phyloP scores from a whole-genome alignment of 2,113 vertebrate genomes.

The Corvus hawaiiensis region DNA sequence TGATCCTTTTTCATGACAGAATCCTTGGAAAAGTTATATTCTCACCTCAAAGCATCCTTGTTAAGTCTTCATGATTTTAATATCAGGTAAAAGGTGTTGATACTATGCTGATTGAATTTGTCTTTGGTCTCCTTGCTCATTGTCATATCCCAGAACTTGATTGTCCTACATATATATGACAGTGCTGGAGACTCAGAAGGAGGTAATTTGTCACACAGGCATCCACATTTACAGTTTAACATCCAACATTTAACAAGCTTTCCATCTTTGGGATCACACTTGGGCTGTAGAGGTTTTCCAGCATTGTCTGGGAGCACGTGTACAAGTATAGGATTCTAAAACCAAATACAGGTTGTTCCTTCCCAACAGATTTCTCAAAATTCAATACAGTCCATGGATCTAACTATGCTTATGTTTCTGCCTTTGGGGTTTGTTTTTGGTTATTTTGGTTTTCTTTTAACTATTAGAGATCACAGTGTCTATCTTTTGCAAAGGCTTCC shows the following conservation, averaged over 20 bases:
- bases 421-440: accelerated
- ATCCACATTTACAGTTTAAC: neutral
- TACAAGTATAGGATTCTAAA: neutral
- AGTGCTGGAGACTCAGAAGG: neutral
- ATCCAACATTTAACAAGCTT: neutral
- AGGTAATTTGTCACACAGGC: neutral
- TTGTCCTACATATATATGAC: neutral
- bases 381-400: neutral
- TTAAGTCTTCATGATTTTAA: neutral
- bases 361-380: neutral
- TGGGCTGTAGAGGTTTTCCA: neutral
- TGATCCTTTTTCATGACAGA: neutral
- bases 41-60: neutral
- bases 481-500: neutral
- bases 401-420: neutral
- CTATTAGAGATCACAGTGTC: accelerated
- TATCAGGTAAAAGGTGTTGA: accelerated
- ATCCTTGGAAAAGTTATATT: neutral
- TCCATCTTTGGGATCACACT: neutral
- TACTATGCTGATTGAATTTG: accelerated
- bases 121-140: neutral
- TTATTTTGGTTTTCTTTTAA: neutral
- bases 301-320: neutral
- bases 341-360: neutral
- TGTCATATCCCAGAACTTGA: neutral